Percentiles rank a stretch among this genome's conserved stretches.
These are phyloP conservation scores for Gambelia wislizenii DNA, from an alignment of 2,797 vertebrate genomes.

Conservation along the genomic window DNA sequence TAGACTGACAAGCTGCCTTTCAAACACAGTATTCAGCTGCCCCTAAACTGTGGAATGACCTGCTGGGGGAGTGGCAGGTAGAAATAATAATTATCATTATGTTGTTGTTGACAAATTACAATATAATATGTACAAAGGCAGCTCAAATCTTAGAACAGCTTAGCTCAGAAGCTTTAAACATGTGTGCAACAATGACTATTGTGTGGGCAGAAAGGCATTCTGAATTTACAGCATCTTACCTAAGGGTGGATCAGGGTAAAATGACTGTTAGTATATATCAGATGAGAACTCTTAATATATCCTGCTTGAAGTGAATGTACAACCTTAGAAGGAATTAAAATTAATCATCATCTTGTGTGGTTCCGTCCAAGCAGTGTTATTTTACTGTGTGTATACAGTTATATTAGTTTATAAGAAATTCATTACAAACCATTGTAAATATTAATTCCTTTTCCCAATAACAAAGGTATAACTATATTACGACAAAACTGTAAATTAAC, in stretches of 20 bases:
- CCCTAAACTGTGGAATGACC: too few species aligned
- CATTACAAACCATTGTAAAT: neutral
- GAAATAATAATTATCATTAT: too few species aligned
- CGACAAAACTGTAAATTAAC: neutral
- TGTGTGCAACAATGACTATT: neutral
- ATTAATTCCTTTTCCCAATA: neutral
- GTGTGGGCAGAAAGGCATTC: neutral
- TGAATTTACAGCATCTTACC: neutral
- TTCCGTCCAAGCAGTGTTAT: neutral
- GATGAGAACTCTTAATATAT: neutral
- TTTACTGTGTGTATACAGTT: neutral
- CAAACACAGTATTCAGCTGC: too few species aligned
- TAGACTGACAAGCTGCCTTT: neutral
- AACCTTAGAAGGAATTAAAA: neutral
- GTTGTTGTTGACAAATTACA: neutral
- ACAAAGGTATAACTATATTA: neutral
- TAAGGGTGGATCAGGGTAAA: neutral
- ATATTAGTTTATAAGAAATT: neutral
- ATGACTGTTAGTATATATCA: neutral
- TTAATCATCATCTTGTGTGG: neutral
- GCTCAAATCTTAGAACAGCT: neutral
- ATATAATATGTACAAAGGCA: neutral
- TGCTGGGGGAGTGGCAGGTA: too few species aligned
- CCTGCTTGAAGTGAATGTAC: neutral
- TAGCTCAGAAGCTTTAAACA: neutral